phyloP scores from a whole-genome alignment of 2,888 invertebrate genomes.

The Catocala sponsa region DNA sequence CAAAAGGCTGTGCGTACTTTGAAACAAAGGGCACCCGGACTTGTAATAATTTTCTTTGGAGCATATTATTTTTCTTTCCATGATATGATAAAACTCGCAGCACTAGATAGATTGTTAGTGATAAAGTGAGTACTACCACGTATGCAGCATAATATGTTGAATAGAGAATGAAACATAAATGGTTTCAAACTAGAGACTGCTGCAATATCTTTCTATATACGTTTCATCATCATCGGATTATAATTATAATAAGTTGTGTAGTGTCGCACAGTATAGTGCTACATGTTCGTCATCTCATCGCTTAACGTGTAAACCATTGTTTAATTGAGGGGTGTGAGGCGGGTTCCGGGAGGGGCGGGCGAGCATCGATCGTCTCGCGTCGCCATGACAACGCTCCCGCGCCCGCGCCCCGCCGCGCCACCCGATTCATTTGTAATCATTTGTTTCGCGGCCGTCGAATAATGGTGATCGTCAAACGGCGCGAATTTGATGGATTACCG shows the following conservation, averaged over 20 bases:
- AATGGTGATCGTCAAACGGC: constrained; percentile 79
- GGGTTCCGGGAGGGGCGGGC: constrained; percentile 58
- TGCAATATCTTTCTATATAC: no score
- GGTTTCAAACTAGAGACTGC: no score
- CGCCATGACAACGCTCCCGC: constrained; percentile 74
- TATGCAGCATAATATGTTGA: no score
- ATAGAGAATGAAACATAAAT: no score
- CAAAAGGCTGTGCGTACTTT: no score
- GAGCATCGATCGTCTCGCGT: constrained; percentile 85
- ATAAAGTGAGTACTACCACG: no score
- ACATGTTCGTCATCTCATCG: constrained; percentile 73
- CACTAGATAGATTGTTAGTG: no score
- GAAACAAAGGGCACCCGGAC: no score
- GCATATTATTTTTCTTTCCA: no score
- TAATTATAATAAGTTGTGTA: constrained; percentile 12
- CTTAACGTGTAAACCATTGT: constrained; percentile 83
- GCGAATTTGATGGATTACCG: constrained; percentile 80
- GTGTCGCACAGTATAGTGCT: constrained; percentile 48
- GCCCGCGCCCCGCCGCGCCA: constrained; percentile 49
- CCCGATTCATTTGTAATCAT: constrained; percentile 87
- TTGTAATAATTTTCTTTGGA: no score
- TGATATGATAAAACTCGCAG: no score
- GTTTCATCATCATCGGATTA: constrained; percentile 3
- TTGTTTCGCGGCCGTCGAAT: constrained; percentile 85
- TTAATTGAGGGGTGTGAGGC: constrained; percentile 78